Conservation (phyloP, 1,140 invertebrate genomes). For the Lepidurus apus region DNA sequence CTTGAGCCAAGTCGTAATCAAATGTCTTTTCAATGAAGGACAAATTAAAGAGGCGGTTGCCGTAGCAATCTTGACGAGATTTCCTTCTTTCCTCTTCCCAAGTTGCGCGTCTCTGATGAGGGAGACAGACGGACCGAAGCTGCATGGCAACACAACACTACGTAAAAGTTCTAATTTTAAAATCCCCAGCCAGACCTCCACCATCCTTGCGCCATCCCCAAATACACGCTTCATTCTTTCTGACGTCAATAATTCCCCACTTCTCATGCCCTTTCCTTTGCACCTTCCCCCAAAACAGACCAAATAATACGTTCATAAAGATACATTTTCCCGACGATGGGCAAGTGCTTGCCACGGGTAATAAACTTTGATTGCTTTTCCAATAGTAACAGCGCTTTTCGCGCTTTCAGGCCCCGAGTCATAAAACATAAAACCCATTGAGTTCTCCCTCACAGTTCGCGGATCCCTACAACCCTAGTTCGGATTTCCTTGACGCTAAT, state of each 20-base stretch:
- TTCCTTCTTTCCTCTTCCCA: background rate
- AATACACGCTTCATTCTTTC: background rate
- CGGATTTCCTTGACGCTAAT: too few species aligned
- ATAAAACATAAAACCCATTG: background rate
- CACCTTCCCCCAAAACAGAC: background rate
- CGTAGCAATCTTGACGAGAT: background rate
- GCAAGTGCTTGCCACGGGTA: background rate
- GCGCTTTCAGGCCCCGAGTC: background rate
- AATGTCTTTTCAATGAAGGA: background rate
- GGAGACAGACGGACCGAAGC: constrained; percentile 1
- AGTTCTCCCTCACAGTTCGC: background rate
- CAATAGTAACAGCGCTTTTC: background rate
- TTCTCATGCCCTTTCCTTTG: background rate
- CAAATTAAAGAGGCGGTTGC: background rate
- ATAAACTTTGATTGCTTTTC: constrained; percentile 1
- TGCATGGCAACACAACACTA: background rate
- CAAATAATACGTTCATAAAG: constrained; percentile 13
- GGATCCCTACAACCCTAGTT: too few species aligned
- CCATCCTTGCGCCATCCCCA: background rate
- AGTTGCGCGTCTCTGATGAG: background rate
- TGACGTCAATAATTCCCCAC: background rate
- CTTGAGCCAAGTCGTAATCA: background rate
- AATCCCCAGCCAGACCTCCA: background rate
- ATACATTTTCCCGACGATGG: background rate
- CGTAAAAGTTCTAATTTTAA: constrained; percentile 9